Conservation (phyloP, 53 echinoderm and acorn worm species). For the Mesocentrotus franciscanus region DNA sequence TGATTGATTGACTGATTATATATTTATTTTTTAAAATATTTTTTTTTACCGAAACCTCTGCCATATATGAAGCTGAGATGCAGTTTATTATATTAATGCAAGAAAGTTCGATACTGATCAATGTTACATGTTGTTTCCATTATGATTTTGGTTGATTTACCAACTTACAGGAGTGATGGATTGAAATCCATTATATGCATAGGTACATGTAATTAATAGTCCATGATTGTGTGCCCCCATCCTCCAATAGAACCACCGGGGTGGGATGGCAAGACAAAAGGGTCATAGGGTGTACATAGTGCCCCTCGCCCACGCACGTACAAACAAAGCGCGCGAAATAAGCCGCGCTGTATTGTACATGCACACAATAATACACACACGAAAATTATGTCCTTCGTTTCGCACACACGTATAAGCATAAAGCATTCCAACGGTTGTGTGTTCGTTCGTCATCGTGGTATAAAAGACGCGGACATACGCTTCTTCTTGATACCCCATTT, state of each 20-base stretch:
- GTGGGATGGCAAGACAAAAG: constrained; percentile 43
- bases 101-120: no score
- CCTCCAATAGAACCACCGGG: neutral
- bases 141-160: neutral
- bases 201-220: neutral
- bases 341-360: neutral
- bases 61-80: no score
- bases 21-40: no score
- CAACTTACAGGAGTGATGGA: neutral
- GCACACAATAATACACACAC: neutral
- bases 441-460: constrained; percentile 11
- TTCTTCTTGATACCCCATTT: neutral
- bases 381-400: neutral
- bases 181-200: neutral
- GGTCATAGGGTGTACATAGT: constrained; percentile 7
- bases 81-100: no score
- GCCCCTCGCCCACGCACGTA: constrained; percentile 20
- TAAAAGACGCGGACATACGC: neutral
- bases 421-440: constrained; percentile 29
- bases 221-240: neutral
- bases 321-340: constrained; percentile 44
- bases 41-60: no score
- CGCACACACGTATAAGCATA: neutral
- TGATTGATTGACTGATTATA: no score
- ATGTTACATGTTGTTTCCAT: no score